Percentiles rank a stretch among this genome's conserved stretches.
Conservation (phyloP, 2,888 invertebrate species). For the Tortricodes alternella region DNA sequence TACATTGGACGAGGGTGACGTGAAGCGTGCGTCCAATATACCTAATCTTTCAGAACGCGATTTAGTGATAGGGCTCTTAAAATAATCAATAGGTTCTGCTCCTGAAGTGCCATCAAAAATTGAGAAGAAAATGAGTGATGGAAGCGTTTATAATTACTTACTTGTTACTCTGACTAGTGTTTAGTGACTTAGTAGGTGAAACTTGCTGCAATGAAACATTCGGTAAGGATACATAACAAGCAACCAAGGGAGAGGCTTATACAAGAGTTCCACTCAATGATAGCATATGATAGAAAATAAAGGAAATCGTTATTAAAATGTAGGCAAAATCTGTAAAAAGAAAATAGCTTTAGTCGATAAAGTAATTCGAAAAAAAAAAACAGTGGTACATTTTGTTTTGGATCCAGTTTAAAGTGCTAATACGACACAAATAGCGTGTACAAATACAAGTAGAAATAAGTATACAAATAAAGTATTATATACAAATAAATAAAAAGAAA, state of each 20-base stretch:
- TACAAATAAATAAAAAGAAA: background rate
- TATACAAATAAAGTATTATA: background rate
- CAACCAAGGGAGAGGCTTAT: constrained; percentile 56
- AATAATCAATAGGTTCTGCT: background rate
- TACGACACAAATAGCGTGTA: constrained; percentile 1
- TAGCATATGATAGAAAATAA: constrained; percentile 37
- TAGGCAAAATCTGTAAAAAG: constrained; percentile 25
- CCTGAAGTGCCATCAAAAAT: background rate
- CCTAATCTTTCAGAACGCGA: no score
- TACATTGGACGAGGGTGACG: no score
- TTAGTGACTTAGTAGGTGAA: constrained; percentile 82
- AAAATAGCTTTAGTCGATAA: constrained; percentile 19
- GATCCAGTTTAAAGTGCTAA: constrained; percentile 9
- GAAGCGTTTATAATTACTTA: constrained; percentile 56
- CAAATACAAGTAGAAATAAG: background rate
- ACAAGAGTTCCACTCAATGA: constrained; percentile 51
- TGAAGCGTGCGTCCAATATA: no score
- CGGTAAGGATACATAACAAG: constrained; percentile 63
- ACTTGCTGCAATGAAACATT: constrained; percentile 80
- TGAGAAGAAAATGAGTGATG: constrained; percentile 11
- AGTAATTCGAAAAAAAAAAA: constrained; percentile 8
- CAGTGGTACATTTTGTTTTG: background rate
- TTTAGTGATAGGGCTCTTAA: no score
- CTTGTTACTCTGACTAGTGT: constrained; percentile 72
- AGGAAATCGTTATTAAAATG: constrained; percentile 22